These are phyloP conservation scores for Sarcophaga bullata DNA, from an alignment of 1,140 invertebrate genomes.

Conservation along the genomic window DNA sequence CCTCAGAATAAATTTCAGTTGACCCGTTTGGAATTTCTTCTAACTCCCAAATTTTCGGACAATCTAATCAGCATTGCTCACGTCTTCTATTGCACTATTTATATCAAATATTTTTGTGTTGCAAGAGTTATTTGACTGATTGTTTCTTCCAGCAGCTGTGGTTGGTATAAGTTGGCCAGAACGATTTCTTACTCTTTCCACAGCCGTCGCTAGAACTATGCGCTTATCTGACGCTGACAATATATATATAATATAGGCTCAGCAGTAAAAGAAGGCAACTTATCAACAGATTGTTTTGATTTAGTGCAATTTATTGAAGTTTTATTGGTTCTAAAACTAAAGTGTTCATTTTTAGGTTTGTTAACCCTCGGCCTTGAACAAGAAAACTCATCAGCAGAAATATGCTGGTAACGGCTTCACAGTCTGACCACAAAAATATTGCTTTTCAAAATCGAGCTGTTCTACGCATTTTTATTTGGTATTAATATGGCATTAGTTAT, in stretches of 20 bases:
- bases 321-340: background rate
- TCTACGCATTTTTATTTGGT: no score
- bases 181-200: background rate
- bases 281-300: no score
- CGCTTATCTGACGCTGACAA: conserved; percentile 13
- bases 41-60: background rate
- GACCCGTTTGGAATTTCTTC: background rate
- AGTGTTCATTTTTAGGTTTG: conserved; percentile 1
- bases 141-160: no score
- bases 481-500: no score
- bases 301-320: background rate
- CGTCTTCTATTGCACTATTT: no score
- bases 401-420: conserved; percentile 21
- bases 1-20: background rate
- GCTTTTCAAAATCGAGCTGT: no score
- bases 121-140: no score
- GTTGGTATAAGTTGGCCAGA: background rate
- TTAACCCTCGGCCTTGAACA: conserved; percentile 1
- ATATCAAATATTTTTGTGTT: no score
- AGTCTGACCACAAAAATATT: no score
- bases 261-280: no score
- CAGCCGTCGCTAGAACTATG: background rate
- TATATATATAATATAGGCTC: background rate
- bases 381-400: conserved; percentile 36
- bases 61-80: no score